Base-by-base conservation (phyloP, 2,888 invertebrate species). In the Calameuta pallipes region DNA sequence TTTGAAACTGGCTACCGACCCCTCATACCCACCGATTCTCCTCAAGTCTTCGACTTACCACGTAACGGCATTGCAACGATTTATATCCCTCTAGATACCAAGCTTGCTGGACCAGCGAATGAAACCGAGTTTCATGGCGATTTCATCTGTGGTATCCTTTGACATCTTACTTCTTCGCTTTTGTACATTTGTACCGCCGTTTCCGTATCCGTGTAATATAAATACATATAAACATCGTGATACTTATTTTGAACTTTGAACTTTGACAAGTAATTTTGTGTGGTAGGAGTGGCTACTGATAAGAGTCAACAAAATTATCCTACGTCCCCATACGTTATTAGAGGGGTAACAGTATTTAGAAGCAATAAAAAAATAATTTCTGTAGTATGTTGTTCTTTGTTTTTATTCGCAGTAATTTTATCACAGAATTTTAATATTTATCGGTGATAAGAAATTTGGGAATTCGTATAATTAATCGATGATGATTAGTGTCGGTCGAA, bases 1-100 rank as follows among this genome's bases (percentile, higher is more conserved):
- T 83, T 83, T 70, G 84, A 87, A 89, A 89, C 87, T 87, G 85
- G 85, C 82, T 80, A 79, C 83, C 83, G 84, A 87, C 56, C 69
- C 70, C 69, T 76, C 36, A 12, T 36, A 36, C 33, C 75, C 41
- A 4, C 70, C 70, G 74, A 15, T 41, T 41, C 41, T 41, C 41
- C 41, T 41, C 41, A 41, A 41, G 84, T 85, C 83, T 81, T 82
- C 82, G 83, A 80, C 80, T 82, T 82, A 80, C 81, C 71, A 69
- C 41, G 41, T 41, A 41, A 31, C 30, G 70, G 30, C 68, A 23
- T 34, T 4, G 31, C 69, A 4, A 69, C 35, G 75, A 76, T 76
- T 76, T 76, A 70, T 73, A 13, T 33, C 33, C 15, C 71, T 71
- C 6, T n/a, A 33, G 33, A 71, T n/a, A 31, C 71, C 31, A 71